Conservation (phyloP, 92 coral and sea anemone species). For the Porites cylindrica region DNA sequence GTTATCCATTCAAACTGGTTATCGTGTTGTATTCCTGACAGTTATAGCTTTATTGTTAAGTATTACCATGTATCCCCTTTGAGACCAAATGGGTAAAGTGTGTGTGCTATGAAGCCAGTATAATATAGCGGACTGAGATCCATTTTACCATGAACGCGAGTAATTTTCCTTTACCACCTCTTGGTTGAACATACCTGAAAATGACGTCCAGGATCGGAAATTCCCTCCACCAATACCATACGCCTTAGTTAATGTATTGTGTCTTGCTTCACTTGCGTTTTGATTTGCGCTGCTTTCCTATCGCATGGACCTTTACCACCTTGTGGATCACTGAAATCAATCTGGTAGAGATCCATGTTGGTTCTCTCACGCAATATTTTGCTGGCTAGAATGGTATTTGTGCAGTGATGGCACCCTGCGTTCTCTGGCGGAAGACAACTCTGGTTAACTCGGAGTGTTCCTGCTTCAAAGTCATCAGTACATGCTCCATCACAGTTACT, state of each 20-base stretch:
- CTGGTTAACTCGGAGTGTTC: constrained; percentile 41
- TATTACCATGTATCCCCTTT: neutral
- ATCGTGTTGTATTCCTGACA: constrained; percentile 32
- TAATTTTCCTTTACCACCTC: neutral
- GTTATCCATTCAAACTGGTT: constrained; percentile 36
- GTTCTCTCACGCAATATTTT: constrained; percentile 40
- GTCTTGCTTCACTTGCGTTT: constrained; percentile 38
- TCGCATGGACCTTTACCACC: too few species aligned
- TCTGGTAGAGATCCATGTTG: constrained; percentile 11
- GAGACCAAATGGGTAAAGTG: constrained; percentile 13
- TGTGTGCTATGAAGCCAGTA: neutral
- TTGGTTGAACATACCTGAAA: constrained; percentile 24
- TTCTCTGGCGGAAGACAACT: constrained; percentile 59
- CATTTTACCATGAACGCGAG: too few species aligned
- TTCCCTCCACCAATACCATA: constrained; percentile 42
- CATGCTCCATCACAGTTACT: constrained; percentile 62
- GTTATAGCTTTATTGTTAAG: neutral
- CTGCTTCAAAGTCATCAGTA: constrained; percentile 47
- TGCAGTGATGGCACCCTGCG: constrained; percentile 73
- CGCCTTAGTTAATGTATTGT: constrained; percentile 51
- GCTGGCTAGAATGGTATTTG: constrained; percentile 49
- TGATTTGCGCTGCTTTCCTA: constrained; percentile 41
- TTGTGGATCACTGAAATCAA: too few species aligned
- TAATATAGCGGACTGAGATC: too few species aligned
- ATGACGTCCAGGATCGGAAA: constrained; percentile 32